A percentile compares a stretch with the other conserved stretches of the same genome.
Conservation (phyloP, 1,140 invertebrate genomes). For the Zaprionus taronus region DNA sequence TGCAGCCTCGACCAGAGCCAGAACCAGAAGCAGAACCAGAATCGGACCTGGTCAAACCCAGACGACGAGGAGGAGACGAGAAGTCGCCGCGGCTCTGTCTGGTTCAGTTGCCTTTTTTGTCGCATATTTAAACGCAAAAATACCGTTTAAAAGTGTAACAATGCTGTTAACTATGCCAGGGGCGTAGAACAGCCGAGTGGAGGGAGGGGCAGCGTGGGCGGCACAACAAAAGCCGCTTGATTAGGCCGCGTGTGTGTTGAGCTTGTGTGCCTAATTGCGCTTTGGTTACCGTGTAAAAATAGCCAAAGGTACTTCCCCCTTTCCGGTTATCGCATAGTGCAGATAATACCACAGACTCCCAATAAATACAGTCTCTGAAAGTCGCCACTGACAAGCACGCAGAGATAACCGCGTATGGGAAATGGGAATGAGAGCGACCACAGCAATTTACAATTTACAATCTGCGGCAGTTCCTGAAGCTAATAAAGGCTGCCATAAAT, state of each 20-base stretch:
- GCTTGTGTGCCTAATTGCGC: constrained; percentile 13
- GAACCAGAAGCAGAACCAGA: constrained; percentile 39
- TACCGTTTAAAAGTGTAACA: constrained; percentile 80
- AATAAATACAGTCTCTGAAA: not conserved
- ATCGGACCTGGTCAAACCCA: constrained; percentile 13
- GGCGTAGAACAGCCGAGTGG: not conserved
- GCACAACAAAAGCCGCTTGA: constrained; percentile 70
- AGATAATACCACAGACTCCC: not conserved
- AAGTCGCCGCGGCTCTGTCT: not conserved
- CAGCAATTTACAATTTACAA: not conserved
- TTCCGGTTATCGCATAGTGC: not conserved
- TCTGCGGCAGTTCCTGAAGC: not conserved
- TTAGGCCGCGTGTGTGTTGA: constrained; percentile 50
- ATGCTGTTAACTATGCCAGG: constrained; percentile 70
- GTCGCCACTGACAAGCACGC: not conserved
- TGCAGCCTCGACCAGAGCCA: constrained; percentile 32
- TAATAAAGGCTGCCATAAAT: not conserved
- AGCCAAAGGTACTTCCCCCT: constrained; percentile 18
- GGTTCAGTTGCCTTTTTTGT: constrained; percentile 51
- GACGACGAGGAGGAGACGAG: constrained; percentile 21
- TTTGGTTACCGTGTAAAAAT: not conserved
- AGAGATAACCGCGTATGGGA: not conserved
- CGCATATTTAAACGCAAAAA: constrained; percentile 69
- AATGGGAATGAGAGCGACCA: not conserved
- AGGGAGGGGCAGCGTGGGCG: not conserved